Conservation (phyloP, 1,140 invertebrate species). For the Pseudomyrmex concolor region DNA sequence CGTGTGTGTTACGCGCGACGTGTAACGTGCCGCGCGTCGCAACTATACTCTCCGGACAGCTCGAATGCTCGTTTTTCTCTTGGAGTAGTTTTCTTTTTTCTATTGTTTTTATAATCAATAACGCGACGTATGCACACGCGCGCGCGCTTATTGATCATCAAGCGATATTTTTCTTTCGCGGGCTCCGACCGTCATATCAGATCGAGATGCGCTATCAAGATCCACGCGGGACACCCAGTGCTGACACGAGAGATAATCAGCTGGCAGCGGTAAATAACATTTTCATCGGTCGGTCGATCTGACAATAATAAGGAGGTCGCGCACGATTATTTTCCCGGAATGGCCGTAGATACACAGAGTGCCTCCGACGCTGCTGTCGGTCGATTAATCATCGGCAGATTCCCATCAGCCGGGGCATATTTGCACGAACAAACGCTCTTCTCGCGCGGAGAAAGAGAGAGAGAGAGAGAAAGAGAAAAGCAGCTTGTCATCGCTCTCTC, state of each 20-base stretch:
- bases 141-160: not conserved
- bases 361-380: not conserved
- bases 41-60: not conserved
- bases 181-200: not conserved
- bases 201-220: constrained; percentile 44
- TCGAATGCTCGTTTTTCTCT: not conserved
- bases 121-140: not conserved
- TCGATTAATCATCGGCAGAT: constrained; percentile 63
- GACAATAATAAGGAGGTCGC: constrained; percentile 64
- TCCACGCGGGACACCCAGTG: constrained; percentile 3
- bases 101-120: not conserved
- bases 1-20: constrained; percentile 14
- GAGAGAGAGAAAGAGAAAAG: no score
- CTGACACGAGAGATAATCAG: constrained; percentile 45
- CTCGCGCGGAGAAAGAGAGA: not conserved
- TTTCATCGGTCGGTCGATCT: constrained; percentile 60
- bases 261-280: constrained; percentile 43
- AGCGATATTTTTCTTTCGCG: constrained; percentile 3
- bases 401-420: constrained; percentile 41
- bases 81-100: not conserved
- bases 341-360: constrained; percentile 7
- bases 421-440: constrained; percentile 37
- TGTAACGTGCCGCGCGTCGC: constrained; percentile 10
- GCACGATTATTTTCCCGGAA: constrained; percentile 54
- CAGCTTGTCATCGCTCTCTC: no score